Base-by-base conservation (phyloP, 2,113 vertebrate species). In the Holacanthus passer region DNA sequence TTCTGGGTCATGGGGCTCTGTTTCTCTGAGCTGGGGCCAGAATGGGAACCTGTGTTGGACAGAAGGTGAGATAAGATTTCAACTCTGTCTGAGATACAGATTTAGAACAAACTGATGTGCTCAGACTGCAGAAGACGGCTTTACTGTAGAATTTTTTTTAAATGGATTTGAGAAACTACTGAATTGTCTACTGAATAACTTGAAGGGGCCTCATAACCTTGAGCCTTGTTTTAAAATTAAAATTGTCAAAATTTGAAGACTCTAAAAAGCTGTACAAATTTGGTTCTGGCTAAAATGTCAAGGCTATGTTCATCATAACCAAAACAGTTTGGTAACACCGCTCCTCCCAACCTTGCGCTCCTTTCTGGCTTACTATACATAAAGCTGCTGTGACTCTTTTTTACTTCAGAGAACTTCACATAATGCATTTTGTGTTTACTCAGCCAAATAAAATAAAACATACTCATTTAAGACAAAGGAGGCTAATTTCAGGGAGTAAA, bases 1-100 rank as follows among this genome's bases (percentile, higher is more conserved):
- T 98, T 98, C 93, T 98, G 98, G 62, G 96, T 97, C 97, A 98
- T 88, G 73, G 98, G 98, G 91, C 98, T 99, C 94, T 99, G 98
- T 93, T 99, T 99, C 94, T 99, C 98, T 0, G 98, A 99, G 91
- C 96, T 95, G 58, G 97, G 97, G 0, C 96, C 98, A 0, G 98
- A 99, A 47, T 97, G 94, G 4, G 97, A 97, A 87, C 99, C 98
- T 99, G 94, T 0, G 2, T 67, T 29, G 24, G 35, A 85, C 10
- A 79, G 37, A 79, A 52, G 0, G 1, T 24, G 24, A 71, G 2
- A 79, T 11, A 75, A n/a, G 72, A 62, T 48, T 69, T n/a, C 76
- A 35, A 52, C 13, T 67, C 3, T 24, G 41, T 50, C 7, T 22
- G 48, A 32, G 39, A 56, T 14, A 70, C 3, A 2, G 24, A 22